Evolutionary conservation across 2,113 vertebrate species (phyloP).

Genomic region (Engystomops pustulosus): DNA sequence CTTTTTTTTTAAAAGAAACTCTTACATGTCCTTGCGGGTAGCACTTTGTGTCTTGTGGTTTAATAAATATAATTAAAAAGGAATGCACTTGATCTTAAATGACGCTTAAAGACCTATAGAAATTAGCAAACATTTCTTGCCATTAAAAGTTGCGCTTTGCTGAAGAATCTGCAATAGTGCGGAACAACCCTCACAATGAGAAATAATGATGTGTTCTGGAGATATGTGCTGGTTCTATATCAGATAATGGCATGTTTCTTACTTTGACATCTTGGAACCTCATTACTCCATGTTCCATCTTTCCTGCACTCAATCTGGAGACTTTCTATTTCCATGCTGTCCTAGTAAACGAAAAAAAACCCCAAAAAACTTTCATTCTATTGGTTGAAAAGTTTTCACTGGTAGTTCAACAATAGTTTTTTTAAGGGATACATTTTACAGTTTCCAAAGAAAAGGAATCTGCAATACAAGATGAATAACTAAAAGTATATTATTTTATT

Average conservation of each 20-base stretch:
- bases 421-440: no score
- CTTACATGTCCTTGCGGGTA: background rate
- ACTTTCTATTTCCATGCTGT: slow-evolving; percentile 76
- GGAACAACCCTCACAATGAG: background rate
- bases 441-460: no score
- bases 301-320: slow-evolving; percentile 85
- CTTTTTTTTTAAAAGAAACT: background rate
- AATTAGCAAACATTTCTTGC: background rate
- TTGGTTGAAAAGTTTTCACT: background rate
- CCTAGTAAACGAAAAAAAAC: slow-evolving; percentile 69
- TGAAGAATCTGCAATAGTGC: background rate
- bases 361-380: background rate
- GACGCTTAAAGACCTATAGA: background rate
- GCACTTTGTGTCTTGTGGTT: no score
- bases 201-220: background rate
- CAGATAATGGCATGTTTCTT: slow-evolving; percentile 68
- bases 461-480: no score
- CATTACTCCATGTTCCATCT: slow-evolving; percentile 86
- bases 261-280: slow-evolving; percentile 85
- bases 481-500: no score
- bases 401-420: no score
- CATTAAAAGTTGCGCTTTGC: slow-evolving; percentile 2
- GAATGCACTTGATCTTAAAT: slow-evolving; percentile 17
- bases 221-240: background rate
- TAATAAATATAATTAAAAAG: background rate